phyloP scores from a whole-genome alignment of 1,140 invertebrate species.

The Rhizoglyphus robini region DNA sequence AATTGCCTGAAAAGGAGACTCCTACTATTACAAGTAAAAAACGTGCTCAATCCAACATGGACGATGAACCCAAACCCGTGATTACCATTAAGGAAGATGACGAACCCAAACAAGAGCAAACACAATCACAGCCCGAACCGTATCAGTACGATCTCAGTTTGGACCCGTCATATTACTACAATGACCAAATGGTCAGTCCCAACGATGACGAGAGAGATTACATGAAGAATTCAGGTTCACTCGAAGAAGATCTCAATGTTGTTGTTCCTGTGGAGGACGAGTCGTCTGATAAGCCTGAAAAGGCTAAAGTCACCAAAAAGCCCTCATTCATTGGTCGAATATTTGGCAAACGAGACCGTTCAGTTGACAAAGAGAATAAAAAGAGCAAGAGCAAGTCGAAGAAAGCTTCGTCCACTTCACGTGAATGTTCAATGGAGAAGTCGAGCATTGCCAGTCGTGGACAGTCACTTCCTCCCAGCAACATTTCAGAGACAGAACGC shows the following conservation, averaged over 20 bases:
- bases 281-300: neutral
- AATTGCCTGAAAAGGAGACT: neutral
- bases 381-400: neutral
- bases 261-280: neutral
- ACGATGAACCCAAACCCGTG: neutral
- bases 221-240: neutral
- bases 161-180: neutral
- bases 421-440: slow-evolving; percentile 6
- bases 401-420: neutral
- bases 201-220: no score
- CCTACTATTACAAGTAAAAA: neutral
- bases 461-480: neutral
- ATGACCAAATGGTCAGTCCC: no score
- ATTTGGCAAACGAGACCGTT: neutral
- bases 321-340: neutral
- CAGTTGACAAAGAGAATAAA: neutral
- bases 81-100: no score
- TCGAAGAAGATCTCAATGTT: neutral
- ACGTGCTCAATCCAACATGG: neutral
- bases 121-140: no score
- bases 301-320: neutral
- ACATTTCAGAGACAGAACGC: neutral
- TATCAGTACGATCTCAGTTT: neutral
- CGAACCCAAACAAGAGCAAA: no score
- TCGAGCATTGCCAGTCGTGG: neutral